Conservation (phyloP, 2,888 invertebrate species). For the Mimumesa dahlbomi region DNA sequence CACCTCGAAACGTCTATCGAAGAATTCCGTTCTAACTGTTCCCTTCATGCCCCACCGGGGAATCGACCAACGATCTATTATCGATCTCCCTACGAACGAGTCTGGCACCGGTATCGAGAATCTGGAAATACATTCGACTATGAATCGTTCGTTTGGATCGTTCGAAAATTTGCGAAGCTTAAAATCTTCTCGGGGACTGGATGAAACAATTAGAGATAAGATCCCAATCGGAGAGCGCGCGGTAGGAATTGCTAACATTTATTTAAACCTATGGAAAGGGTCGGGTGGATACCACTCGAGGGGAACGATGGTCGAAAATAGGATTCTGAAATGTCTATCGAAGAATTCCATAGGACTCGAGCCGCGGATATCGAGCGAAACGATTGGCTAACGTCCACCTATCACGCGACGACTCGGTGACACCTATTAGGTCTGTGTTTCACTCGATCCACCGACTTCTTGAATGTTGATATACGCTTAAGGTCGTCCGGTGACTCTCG, state of each 20-base stretch:
- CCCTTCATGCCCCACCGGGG: background rate
- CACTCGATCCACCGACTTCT: slow-evolving; percentile 20
- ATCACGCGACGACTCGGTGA: slow-evolving; percentile 24
- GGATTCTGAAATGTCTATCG: slow-evolving; percentile 14
- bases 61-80: background rate
- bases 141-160: too few species aligned
- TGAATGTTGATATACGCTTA: slow-evolving; percentile 45
- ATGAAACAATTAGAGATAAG: background rate
- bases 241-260: background rate
- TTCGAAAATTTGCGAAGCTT: too few species aligned
- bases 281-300: background rate
- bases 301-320: slow-evolving; percentile 5
- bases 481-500: slow-evolving; percentile 28
- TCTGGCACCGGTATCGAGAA: too few species aligned
- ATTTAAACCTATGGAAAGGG: background rate
- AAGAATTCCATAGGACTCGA: slow-evolving; percentile 1
- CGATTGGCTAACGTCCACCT: slow-evolving; percentile 26
- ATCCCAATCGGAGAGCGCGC: background rate
- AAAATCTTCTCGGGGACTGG: too few species aligned
- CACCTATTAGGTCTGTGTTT: slow-evolving; percentile 45
- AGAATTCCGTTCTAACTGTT: slow-evolving; percentile 12
- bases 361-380: slow-evolving; percentile 23
- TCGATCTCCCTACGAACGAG: background rate
- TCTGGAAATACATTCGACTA: too few species aligned
- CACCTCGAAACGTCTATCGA: background rate